Evolutionary conservation across 1,140 invertebrate species (phyloP), one percentile per base, ranked within the genome.

Genomic region (Drosophila busckii): DNA sequence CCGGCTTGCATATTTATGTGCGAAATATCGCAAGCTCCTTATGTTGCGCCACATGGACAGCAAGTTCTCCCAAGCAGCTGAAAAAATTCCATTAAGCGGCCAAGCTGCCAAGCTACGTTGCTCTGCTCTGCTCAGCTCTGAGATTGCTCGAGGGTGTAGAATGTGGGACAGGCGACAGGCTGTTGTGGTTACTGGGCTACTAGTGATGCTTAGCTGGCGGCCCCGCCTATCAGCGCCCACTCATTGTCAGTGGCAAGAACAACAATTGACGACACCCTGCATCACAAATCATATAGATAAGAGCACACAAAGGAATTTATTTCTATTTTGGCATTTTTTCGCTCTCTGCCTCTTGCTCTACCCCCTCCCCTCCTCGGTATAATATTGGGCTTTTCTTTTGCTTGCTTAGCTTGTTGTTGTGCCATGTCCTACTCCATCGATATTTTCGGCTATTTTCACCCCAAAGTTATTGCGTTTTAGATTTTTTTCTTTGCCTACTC

Each of bases 231-330:
- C 54, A 59, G 34, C 53, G 38, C 68, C 63, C 66, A 78, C 66
- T 78, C 62, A 78, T 70, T 76, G 66, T 78, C 70, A 70, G 68
- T 46, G 35, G 45, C 63, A 64, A 25, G 46, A 59, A 60, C 64
- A 80, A 83, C 66, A 75, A 75, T 76, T 67, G 83, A 84, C 66
- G 83, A 85, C 76, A 85, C 76, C 76, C 75, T 75, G 67, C 80
- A 85, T 85, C 84, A 85, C 76, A 85, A 85, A 85, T 85, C 84
- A 85, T 84, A 84, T 83, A 84, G 84, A 85, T 85, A 85, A 85
- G 84, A 85, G 66, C 59, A 75, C 76, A 85, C 83, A 85, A 85
- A 85, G 69, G 76, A 85, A 85, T 80, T 80, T 84, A 84, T 85
- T 84, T 82, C 75, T 82, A 82, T 82, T 82, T 82, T 66, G 61